Percentiles rank a stretch among this genome's conserved stretches.
These are phyloP conservation scores for Ctenicera cuprea DNA, from an alignment of 2,888 invertebrate genomes.

Conservation along the genomic window DNA sequence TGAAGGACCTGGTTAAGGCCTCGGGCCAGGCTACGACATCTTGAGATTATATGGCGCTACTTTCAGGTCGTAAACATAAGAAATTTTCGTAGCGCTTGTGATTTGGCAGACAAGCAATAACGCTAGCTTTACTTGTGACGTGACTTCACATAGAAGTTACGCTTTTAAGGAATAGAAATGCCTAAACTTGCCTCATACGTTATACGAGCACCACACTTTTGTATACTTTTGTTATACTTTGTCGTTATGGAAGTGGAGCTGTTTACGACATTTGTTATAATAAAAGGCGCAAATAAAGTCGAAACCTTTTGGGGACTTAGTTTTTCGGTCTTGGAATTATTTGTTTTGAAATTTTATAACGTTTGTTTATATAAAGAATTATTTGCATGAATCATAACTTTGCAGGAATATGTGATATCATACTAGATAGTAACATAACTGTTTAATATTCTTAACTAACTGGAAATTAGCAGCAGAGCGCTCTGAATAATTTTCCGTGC, in stretches of 20 bases:
- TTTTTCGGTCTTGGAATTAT: conserved; percentile 17
- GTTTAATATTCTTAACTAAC: conserved; percentile 48
- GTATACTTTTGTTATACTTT: conserved; percentile 48
- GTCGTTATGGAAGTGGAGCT: conserved; percentile 37
- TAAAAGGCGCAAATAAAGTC: conserved; percentile 42
- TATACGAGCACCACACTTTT: conserved; percentile 44
- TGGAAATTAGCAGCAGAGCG: conserved; percentile 39
- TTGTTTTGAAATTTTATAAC: conserved; percentile 35
- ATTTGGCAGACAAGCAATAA: conserved; percentile 51
- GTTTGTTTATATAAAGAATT: conserved; percentile 35
- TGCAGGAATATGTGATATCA: conserved; percentile 33
- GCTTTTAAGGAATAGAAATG: conserved; percentile 46
- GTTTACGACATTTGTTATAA: conserved; percentile 42
- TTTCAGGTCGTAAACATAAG: conserved; percentile 47
- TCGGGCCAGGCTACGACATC: conserved; percentile 43
- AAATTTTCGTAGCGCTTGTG: conserved; percentile 48
- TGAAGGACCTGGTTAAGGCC: conserved; percentile 33
- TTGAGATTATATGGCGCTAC: conserved; percentile 47
- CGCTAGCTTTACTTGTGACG: conserved; percentile 48
- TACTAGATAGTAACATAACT: conserved; percentile 37
- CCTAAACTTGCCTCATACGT: conserved; percentile 46
- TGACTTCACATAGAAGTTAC: conserved; percentile 51
- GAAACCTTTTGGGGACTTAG: conserved; percentile 23
- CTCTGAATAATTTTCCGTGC: conserved; percentile 48
- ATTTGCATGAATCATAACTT: conserved; percentile 22